Evolutionary conservation across 2,888 invertebrate species (phyloP).

Genomic region (Leptinotarsa juncta): DNA sequence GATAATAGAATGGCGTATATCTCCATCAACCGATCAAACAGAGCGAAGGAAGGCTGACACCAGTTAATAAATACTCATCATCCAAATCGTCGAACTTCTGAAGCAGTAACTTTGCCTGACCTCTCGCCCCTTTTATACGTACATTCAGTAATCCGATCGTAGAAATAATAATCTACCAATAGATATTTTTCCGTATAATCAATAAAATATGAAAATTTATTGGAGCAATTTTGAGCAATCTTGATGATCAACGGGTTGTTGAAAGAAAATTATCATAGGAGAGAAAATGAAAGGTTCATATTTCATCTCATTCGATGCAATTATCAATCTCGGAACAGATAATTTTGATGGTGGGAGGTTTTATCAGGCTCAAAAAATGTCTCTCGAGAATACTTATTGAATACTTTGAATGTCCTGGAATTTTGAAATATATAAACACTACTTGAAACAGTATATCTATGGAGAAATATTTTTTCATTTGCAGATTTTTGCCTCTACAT

Average conservation of each 20-base stretch:
- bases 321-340: neutral
- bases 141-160: constrained; percentile 13
- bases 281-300: constrained; percentile 11
- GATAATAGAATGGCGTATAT: constrained; percentile 21
- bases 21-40: constrained; percentile 21
- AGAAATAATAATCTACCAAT: constrained; percentile 1
- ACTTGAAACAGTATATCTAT: too few species aligned
- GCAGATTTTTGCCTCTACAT: too few species aligned
- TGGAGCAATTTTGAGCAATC: constrained; percentile 11
- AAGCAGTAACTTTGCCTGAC: constrained; percentile 15
- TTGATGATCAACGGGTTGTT: constrained; percentile 9
- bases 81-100: constrained; percentile 14
- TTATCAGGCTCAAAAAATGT: too few species aligned
- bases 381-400: too few species aligned
- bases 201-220: constrained; percentile 5
- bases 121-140: neutral
- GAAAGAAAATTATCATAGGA: neutral
- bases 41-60: constrained; percentile 20
- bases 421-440: too few species aligned
- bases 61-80: constrained; percentile 24
- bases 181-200: neutral
- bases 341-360: too few species aligned
- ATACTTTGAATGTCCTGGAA: too few species aligned
- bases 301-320: constrained; percentile 6
- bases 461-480: too few species aligned